Percentiles rank a stretch among this genome's conserved stretches.
Evolutionary conservation across 2,113 vertebrate species (phyloP).

Genomic region (Python bivittatus): DNA sequence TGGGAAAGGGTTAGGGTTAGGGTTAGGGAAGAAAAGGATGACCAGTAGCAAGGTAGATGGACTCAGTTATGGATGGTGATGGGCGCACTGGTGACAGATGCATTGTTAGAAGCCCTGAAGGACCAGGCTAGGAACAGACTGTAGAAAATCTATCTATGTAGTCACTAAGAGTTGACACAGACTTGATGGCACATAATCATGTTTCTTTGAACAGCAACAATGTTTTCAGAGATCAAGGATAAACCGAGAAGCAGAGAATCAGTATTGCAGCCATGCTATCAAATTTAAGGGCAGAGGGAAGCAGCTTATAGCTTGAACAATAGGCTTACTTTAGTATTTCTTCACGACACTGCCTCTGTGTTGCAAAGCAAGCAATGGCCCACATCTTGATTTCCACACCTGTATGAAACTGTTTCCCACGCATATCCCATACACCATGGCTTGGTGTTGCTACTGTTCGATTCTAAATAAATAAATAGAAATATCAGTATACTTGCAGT

Average conservation of each 20-base stretch:
- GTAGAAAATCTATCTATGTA: neutral
- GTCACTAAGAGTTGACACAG: neutral
- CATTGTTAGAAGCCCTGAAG: neutral
- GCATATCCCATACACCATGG: constrained; percentile 98
- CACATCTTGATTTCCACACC: constrained; percentile 99
- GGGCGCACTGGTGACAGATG: neutral
- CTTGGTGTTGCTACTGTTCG: constrained; percentile 97
- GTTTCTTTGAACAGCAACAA: neutral
- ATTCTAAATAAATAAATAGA: constrained; percentile 79
- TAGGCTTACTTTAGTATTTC: constrained; percentile 95
- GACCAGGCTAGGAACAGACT: neutral
- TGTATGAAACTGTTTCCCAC: constrained; percentile 98
- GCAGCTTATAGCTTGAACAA: constrained; percentile 20
- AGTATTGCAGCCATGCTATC: neutral
- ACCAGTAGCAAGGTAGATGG: neutral
- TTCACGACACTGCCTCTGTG: constrained; percentile 97
- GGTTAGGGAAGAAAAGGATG: neutral
- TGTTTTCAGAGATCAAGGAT: neutral
- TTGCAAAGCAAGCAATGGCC: constrained; percentile 98
- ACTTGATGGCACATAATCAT: neutral
- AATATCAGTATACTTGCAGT: neutral
- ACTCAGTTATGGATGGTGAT: neutral
- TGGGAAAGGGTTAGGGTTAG: neutral
- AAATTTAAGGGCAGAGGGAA: neutral
- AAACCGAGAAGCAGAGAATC: neutral